Evolutionary conservation across 1,140 invertebrate species (phyloP).

Genomic region (Lanistes nyassanus): DNA sequence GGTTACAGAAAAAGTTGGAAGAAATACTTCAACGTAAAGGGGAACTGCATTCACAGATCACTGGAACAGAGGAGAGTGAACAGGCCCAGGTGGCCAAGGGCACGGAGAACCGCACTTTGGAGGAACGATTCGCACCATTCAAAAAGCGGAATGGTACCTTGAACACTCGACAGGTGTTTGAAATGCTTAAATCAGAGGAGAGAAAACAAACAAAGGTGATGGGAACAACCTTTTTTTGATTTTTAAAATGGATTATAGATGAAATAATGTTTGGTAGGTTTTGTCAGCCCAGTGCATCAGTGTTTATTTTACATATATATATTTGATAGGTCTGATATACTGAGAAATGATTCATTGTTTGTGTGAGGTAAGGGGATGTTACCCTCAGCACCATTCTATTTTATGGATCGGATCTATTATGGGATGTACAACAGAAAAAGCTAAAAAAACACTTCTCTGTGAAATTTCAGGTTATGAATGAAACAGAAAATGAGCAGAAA

Average conservation of each 20-base stretch:
- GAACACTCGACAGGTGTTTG: constrained; percentile 58
- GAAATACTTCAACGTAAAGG: constrained; percentile 35
- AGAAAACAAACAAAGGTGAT: constrained; percentile 54
- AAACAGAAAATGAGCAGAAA: constrained; percentile 50
- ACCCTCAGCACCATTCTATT: too few species aligned
- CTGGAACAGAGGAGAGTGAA: constrained; percentile 29
- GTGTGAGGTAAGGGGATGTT: not conserved
- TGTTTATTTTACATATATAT: too few species aligned
- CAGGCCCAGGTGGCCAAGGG: not conserved
- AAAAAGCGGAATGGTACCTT: constrained; percentile 54
- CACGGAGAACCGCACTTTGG: constrained; percentile 27
- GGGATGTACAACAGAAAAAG: constrained; percentile 5
- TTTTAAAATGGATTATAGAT: too few species aligned
- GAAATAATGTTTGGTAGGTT: too few species aligned
- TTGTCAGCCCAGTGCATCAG: too few species aligned
- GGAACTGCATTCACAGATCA: constrained; percentile 17
- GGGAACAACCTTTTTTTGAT: too few species aligned
- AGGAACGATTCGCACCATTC: constrained; percentile 52
- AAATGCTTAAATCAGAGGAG: constrained; percentile 56
- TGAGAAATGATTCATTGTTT: not conserved
- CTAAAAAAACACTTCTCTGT: not conserved
- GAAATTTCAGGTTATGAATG: constrained; percentile 7
- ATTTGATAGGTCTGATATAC: too few species aligned
- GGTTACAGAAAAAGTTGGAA: constrained; percentile 34
- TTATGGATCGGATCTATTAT: too few species aligned